Evolutionary conservation across 2,113 vertebrate genomes (phyloP).

Genomic region (Callionymus lyra): DNA sequence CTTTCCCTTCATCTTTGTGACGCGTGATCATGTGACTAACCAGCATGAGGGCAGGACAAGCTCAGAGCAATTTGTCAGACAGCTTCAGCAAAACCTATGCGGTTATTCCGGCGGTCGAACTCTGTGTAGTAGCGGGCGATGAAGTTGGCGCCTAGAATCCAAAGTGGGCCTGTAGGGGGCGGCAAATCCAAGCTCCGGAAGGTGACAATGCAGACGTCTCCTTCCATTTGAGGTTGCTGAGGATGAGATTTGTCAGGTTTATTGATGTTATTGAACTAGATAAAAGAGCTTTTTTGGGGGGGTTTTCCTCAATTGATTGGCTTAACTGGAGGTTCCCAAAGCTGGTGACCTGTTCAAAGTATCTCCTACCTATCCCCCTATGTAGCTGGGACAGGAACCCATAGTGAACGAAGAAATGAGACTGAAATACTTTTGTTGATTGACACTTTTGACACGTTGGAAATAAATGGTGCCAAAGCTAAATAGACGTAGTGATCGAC

Average conservation of each 20-base stretch:
- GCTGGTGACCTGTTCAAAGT: too few relatives aligned
- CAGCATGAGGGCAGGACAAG: not conserved
- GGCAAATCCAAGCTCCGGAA: slow-evolving; percentile 82
- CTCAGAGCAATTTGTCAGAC: slow-evolving; percentile 56
- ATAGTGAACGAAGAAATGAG: too few relatives aligned
- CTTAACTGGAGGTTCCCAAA: too few relatives aligned
- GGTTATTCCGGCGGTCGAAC: slow-evolving; percentile 85
- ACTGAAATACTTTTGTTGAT: too few relatives aligned
- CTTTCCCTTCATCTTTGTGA: not conserved
- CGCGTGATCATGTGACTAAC: not conserved
- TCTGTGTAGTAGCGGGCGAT: slow-evolving; percentile 91
- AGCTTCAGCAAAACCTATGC: slow-evolving; percentile 87
- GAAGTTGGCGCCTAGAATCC: slow-evolving; percentile 92
- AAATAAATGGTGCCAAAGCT: not conserved
- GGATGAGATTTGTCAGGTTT: too few relatives aligned
- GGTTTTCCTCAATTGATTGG: too few relatives aligned
- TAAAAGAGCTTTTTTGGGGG: too few relatives aligned
- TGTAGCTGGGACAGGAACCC: too few relatives aligned
- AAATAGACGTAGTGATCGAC: too few relatives aligned
- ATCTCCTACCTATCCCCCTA: too few relatives aligned
- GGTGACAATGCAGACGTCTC: slow-evolving; percentile 78
- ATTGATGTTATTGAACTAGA: too few relatives aligned
- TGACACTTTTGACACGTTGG: not conserved
- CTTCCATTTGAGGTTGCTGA: slow-evolving; percentile 76
- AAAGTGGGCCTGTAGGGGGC: slow-evolving; percentile 83